These are phyloP conservation scores for Oncorhynchus nerka DNA, from an alignment of 2,113 vertebrate species.

Conservation along the genomic window DNA sequence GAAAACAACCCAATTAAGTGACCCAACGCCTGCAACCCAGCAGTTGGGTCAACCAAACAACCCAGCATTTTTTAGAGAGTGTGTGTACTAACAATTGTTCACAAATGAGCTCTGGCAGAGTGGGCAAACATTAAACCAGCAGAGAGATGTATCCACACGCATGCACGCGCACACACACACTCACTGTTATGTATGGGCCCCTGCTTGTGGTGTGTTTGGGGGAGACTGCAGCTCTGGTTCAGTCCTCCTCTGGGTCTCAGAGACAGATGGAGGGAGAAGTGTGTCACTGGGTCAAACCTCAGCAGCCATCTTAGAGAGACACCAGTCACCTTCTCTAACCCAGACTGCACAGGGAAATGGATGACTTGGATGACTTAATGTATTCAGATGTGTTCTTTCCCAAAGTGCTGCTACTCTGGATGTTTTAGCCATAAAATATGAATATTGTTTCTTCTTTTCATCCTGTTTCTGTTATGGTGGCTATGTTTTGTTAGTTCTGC, in stretches of 20 bases:
- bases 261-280: slow-evolving; percentile 68
- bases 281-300: slow-evolving; percentile 70
- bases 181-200: slow-evolving; percentile 3
- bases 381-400: background rate
- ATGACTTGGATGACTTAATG: background rate
- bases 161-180: too few relatives aligned
- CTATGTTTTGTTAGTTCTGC: slow-evolving; percentile 18
- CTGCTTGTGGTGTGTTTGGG: slow-evolving; percentile 24
- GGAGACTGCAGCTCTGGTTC: slow-evolving; percentile 22
- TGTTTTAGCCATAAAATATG: background rate
- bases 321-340: slow-evolving; percentile 39
- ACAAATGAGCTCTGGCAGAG: slow-evolving; percentile 5
- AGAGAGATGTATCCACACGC: slow-evolving; percentile 51
- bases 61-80: too few relatives aligned
- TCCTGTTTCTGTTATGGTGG: slow-evolving; percentile 5
- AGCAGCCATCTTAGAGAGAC: slow-evolving; percentile 39
- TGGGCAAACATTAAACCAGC: slow-evolving; percentile 60
- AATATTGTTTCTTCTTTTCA: background rate
- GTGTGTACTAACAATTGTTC: slow-evolving; percentile 22
- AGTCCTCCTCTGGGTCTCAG: slow-evolving; percentile 37
- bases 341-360: background rate
- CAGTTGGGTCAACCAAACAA: too few relatives aligned
- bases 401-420: background rate
- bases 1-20: too few relatives aligned
- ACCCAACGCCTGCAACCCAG: too few relatives aligned